Evolutionary conservation across 23 tunicate genomes (phyloP).

Genomic region (Diplosoma virens): DNA sequence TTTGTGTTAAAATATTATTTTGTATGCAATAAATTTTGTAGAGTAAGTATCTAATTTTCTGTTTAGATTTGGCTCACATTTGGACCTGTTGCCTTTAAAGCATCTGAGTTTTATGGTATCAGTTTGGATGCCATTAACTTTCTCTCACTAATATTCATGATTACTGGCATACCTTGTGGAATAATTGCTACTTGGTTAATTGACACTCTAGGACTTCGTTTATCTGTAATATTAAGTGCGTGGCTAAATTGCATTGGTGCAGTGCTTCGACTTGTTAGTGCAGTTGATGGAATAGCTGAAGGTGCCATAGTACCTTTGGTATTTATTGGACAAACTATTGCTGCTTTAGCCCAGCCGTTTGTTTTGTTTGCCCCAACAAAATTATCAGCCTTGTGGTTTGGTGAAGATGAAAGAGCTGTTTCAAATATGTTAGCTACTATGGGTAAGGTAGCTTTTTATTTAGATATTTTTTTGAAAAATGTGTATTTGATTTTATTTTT

Average conservation of each 20-base stretch:
- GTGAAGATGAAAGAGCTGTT: slow-evolving; percentile 76
- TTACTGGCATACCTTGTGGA: slow-evolving; percentile 93
- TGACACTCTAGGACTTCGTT: slow-evolving; percentile 66
- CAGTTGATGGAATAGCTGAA: slow-evolving; percentile 63
- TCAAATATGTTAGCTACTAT: slow-evolving; percentile 88
- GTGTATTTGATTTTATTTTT: background rate
- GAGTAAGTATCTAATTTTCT: no score
- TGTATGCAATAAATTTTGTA: no score
- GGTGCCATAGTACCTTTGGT: slow-evolving; percentile 59
- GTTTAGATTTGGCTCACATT: slow-evolving; percentile 74
- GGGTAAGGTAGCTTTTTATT: slow-evolving; percentile 16
- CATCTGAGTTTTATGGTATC: slow-evolving; percentile 56
- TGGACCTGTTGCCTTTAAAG: slow-evolving; percentile 86
- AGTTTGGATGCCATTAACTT: slow-evolving; percentile 49
- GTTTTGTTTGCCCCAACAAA: slow-evolving; percentile 91
- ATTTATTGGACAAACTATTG: slow-evolving; percentile 77
- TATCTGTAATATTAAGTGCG: slow-evolving; percentile 66
- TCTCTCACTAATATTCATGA: slow-evolving; percentile 80
- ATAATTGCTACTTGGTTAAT: slow-evolving; percentile 83
- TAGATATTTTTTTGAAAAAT: background rate
- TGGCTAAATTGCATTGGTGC: slow-evolving; percentile 86
- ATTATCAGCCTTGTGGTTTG: slow-evolving; percentile 88
- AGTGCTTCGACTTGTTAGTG: slow-evolving; percentile 66
- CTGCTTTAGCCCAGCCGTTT: slow-evolving; percentile 93
- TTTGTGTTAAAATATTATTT: no score